Evolutionary conservation across 2,888 invertebrate genomes (phyloP).

Genomic region (Sycophila texana): DNA sequence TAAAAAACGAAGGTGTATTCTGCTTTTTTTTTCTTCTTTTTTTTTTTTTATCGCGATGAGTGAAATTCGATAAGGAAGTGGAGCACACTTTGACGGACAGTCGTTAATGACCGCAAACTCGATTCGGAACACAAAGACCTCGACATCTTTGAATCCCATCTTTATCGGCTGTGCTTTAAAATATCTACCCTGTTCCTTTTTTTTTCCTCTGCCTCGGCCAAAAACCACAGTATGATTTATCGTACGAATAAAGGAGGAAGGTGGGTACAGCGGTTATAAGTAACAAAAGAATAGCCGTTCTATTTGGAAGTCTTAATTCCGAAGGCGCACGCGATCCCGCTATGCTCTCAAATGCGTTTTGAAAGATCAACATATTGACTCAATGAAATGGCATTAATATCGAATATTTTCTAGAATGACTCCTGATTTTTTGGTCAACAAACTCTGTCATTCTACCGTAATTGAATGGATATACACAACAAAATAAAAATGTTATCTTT

Average conservation of each 20-base stretch:
- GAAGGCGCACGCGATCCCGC: neutral
- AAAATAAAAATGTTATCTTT: too few species aligned
- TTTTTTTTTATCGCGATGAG: too few species aligned
- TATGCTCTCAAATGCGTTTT: too few species aligned
- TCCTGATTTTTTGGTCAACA: too few species aligned
- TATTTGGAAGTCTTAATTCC: constrained; percentile 48
- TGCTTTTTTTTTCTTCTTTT: too few species aligned
- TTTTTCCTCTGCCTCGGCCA: neutral
- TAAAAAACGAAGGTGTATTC: too few species aligned
- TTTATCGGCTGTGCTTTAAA: constrained; percentile 13
- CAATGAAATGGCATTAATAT: too few species aligned
- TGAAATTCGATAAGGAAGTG: constrained; percentile 41
- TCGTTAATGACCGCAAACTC: constrained; percentile 44
- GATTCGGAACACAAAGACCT: constrained; percentile 20
- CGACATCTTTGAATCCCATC: constrained; percentile 32
- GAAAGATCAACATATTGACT: too few species aligned
- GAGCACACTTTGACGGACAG: constrained; percentile 40
- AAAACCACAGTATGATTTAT: constrained; percentile 54
- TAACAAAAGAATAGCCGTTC: constrained; percentile 36
- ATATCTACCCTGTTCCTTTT: neutral
- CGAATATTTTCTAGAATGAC: too few species aligned
- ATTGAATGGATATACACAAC: too few species aligned
- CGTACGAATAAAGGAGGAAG: neutral
- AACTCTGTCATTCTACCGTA: too few species aligned
- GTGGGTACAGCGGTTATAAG: constrained; percentile 29